A percentile compares a stretch with the other conserved stretches of the same genome.
phyloP scores from a whole-genome alignment of 1,140 invertebrate species.

The Leptinotarsa texana region DNA sequence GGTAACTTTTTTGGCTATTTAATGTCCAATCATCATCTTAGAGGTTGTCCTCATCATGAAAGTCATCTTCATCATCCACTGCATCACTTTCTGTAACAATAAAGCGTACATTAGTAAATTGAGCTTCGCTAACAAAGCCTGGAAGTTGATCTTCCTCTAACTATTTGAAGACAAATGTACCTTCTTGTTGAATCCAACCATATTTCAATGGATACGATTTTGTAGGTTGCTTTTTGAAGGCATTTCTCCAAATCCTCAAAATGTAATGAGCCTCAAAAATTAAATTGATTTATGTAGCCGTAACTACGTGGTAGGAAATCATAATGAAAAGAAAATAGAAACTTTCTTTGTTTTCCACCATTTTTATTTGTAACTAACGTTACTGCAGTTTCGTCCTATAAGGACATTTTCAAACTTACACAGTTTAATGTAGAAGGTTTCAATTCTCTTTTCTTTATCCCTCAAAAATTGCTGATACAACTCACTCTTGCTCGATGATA shows the following conservation, averaged over 20 bases:
- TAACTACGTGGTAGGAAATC: too few relatives aligned
- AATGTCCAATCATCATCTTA: conserved; percentile 1
- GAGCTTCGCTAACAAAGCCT: not conserved
- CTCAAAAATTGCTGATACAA: too few relatives aligned
- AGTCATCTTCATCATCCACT: conserved; percentile 19
- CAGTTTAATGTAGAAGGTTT: too few relatives aligned
- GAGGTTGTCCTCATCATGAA: conserved; percentile 8
- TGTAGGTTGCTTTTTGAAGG: not conserved
- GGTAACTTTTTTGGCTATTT: too few relatives aligned
- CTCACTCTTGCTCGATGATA: not conserved
- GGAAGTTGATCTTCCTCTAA: not conserved
- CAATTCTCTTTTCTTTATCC: too few relatives aligned
- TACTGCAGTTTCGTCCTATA: too few relatives aligned
- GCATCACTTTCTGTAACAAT: conserved; percentile 16
- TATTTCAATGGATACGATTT: not conserved
- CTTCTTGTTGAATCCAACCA: not conserved
- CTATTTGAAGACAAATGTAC: not conserved
- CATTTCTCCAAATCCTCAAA: not conserved
- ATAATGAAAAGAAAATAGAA: too few relatives aligned
- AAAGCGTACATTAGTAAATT: conserved; percentile 25
- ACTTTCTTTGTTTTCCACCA: too few relatives aligned
- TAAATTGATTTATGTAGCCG: too few relatives aligned
- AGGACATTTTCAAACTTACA: too few relatives aligned
- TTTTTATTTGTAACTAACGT: too few relatives aligned
- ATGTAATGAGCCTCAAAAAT: not conserved